A percentile compares a stretch with the other conserved stretches of the same genome.
These are phyloP conservation scores for Pemphredon lugubris DNA, from an alignment of 2,888 invertebrate species.

Conservation along the genomic window DNA sequence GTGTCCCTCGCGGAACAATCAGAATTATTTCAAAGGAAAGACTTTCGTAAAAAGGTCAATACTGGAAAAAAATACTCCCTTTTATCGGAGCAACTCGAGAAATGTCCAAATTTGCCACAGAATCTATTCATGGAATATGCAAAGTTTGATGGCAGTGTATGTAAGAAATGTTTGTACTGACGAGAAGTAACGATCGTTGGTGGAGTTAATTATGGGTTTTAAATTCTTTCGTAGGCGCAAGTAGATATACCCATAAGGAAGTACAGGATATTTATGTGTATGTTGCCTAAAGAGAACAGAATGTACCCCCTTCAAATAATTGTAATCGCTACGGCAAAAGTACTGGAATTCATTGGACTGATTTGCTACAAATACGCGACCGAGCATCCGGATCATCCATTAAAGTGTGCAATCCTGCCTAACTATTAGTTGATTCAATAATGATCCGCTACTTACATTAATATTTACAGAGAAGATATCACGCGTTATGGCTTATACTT, in stretches of 20 bases:
- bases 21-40: slow-evolving; percentile 84
- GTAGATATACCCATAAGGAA: slow-evolving; percentile 90
- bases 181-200: too few relatives aligned
- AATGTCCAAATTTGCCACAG: slow-evolving; percentile 88
- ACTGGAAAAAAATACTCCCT: slow-evolving; percentile 83
- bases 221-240: slow-evolving; percentile 83
- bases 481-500: slow-evolving; percentile 93
- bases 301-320: slow-evolving; percentile 92
- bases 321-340: slow-evolving; percentile 92
- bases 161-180: too few relatives aligned
- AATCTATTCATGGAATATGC: slow-evolving; percentile 95
- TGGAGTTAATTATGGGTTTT: too few relatives aligned
- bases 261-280: slow-evolving; percentile 94
- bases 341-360: slow-evolving; percentile 94
- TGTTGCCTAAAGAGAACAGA: slow-evolving; percentile 90
- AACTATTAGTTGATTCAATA: neutral
- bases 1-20: slow-evolving; percentile 84
- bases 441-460: neutral
- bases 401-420: slow-evolving; percentile 75
- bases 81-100: slow-evolving; percentile 89
- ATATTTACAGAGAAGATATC: slow-evolving; percentile 81
- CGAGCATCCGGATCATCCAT: slow-evolving; percentile 79
- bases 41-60: slow-evolving; percentile 71
- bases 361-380: slow-evolving; percentile 90
- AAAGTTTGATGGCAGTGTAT: slow-evolving; percentile 92